phyloP scores from a whole-genome alignment of 2,797 vertebrate genomes.

The Hydrocynus forskahlii region DNA sequence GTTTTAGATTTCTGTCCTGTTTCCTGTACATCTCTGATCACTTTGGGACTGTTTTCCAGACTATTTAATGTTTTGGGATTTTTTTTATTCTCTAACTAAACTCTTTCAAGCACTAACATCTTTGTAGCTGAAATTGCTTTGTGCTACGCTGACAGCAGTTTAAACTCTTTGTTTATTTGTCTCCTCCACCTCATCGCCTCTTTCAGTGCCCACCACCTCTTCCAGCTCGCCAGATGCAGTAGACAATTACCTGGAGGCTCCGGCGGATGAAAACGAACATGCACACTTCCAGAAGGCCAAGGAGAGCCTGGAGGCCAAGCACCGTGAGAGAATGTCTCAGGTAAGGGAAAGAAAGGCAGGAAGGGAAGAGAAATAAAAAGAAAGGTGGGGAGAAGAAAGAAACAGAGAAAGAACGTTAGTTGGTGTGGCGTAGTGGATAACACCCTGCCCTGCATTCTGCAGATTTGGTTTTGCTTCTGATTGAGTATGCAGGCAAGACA shows the following conservation, averaged over 20 bases:
- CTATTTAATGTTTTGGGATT: not conserved
- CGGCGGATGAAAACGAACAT: constrained; percentile 95
- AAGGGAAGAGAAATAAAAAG: too few relatives aligned
- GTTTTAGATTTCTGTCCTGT: not conserved
- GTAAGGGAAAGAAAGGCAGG: constrained; percentile 65
- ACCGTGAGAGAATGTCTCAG: constrained; percentile 96
- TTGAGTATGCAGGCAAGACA: too few relatives aligned
- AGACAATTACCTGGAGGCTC: constrained; percentile 93
- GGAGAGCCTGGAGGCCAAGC: constrained; percentile 94
- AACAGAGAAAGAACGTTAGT: too few relatives aligned
- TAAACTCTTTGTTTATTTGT: not conserved
- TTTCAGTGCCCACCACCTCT: constrained; percentile 89
- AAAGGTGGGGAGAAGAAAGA: too few relatives aligned
- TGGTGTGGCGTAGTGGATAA: too few relatives aligned
- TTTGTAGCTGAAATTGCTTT: not conserved
- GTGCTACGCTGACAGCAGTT: not conserved
- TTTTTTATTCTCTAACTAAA: not conserved
- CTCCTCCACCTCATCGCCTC: too few relatives aligned
- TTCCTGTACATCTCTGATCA: not conserved
- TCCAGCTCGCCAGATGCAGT: constrained; percentile 92
- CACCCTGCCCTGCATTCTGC: too few relatives aligned
- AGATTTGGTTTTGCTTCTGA: too few relatives aligned
- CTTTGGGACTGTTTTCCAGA: constrained; percentile 8
- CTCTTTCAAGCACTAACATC: constrained; percentile 5
- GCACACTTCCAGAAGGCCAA: constrained; percentile 97